Evolutionary conservation across 2,888 invertebrate species (phyloP), one percentile per base, ranked within the genome.

Genomic region (Isoperla grammatica): DNA sequence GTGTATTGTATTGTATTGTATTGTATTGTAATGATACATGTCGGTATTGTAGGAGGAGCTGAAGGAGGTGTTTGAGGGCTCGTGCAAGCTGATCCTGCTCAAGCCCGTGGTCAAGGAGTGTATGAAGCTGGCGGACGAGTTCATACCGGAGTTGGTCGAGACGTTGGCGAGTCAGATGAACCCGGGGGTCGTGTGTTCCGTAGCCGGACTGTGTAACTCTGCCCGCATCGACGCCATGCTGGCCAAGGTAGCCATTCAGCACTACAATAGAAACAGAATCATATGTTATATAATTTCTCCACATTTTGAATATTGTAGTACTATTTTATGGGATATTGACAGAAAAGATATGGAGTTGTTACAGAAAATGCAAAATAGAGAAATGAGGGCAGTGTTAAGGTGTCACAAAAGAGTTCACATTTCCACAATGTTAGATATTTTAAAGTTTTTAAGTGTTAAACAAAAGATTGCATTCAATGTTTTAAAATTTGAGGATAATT

Each of bases 121-220:
- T 71, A 82, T 84, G 62, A 84, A 83, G 68, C 68, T 94, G 57
- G 89, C 87, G 0, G 92, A 95, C 71, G 82, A 93, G 69, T 93
- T 90, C 71, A 86, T 92, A 54, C 90, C 92, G 0, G 90, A 95
- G 71, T 73, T 95, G 59, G 84, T 94, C 29, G 94, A 95, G 71
- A 89, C 91, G 0, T 74, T 95, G 48, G 86, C 90, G 1, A 94
- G 94, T 0, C 81, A 94, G 75, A 94, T 95, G 94, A 88, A 95
- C 76, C 93, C 94, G 0, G 86, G 88, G 71, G 83, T 86, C 37
- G 93, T 94, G 37, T 94, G 93, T 73, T 83, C 89, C 0, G 89
- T 92, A 11, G 90, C 93, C 56, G 93, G 93, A 0, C 81, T 94
- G 5, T 94, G 94, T 69, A 93, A 94, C 72, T 92, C 82, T 69